phyloP scores from a whole-genome alignment of 2,113 vertebrate species.

The Chloroceryle aenea region DNA sequence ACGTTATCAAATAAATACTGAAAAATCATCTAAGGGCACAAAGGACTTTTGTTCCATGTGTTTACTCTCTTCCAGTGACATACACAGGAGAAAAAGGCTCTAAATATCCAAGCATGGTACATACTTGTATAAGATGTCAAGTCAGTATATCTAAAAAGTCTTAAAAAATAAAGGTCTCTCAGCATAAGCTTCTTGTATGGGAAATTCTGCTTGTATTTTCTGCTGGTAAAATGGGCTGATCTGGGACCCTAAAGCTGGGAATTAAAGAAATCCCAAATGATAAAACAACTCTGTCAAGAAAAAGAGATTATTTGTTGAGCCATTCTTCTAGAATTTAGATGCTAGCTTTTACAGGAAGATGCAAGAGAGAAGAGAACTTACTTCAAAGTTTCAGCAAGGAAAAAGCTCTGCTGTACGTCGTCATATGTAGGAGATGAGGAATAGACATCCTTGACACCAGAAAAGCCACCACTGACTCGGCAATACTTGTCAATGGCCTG shows the following conservation, averaged over 20 bases:
- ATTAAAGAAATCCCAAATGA: neutral
- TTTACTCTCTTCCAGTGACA: neutral
- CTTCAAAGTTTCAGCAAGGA: constrained; percentile 98
- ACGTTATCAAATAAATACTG: neutral
- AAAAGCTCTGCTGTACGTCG: constrained; percentile 99
- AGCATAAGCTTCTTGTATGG: neutral
- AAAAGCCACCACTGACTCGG: constrained; percentile 94
- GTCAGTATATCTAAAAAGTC: neutral
- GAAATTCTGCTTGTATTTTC: neutral
- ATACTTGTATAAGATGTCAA: neutral
- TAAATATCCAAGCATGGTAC: neutral
- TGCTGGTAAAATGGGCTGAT: neutral
- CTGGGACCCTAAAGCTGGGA: neutral
- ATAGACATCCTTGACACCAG: constrained; percentile 97
- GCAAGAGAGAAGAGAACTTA: constrained; percentile 72
- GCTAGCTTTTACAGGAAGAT: neutral
- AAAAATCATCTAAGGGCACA: neutral
- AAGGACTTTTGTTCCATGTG: neutral
- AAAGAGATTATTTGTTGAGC: neutral
- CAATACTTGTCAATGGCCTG: constrained; percentile 98
- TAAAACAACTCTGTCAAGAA: neutral
- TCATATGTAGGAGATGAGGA: constrained; percentile 93
- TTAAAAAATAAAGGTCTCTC: neutral
- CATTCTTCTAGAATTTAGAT: neutral
- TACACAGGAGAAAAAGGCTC: neutral